Base-by-base conservation (phyloP, 37 sponge, comb jelly and placozoan genomes). In the Halichondria panicea region DNA sequence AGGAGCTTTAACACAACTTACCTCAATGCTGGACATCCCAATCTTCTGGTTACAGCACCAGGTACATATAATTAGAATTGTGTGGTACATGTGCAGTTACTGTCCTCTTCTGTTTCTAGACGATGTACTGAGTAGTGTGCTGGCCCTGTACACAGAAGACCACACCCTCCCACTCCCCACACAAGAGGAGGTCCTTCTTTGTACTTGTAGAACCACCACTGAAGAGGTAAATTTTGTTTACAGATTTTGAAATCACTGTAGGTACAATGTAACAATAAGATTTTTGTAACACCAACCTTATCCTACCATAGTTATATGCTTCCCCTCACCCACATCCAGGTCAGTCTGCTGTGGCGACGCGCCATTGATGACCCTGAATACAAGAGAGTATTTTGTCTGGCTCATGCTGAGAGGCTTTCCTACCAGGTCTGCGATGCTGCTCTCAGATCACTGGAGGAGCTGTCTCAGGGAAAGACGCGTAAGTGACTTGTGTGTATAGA, bases 381-480 rank as follows among this genome's bases (percentile, higher is more conserved):
- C 59, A 82, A 71, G 24, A 73, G 89, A 4, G 46, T 88, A 25
- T 88, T 88, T 44, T 82, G 83, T 42, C 68, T 88, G 3, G 83
- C 78, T 4, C 70, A 69, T 78, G 89, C 77, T 42, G 77, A 82
- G 38, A 77, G 66, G n/a, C 68, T 88, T 39, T 78, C 89, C 11
- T 88, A 82, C 30, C 83, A 88, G 39, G 62, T 78, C 21, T 70
- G 66, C 66, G 77, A 78, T 44, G 39, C 66, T 38, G 79, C 76
- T 24, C 27, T 82, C 0, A 19, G 43, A 43, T 28, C 63, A 7
- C 43, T 84, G 52, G 39, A 56, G 38, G 70, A 84, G 25, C 55
- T 77, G 1, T 61, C 71, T 27, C 76, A 84, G n/a, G 77, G 71
- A 70, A 55, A 61, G 31, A 25, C 33, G 56, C 77, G 77, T 76